Conservation (phyloP, 1,140 invertebrate species). For the Drosophila neocordata region DNA sequence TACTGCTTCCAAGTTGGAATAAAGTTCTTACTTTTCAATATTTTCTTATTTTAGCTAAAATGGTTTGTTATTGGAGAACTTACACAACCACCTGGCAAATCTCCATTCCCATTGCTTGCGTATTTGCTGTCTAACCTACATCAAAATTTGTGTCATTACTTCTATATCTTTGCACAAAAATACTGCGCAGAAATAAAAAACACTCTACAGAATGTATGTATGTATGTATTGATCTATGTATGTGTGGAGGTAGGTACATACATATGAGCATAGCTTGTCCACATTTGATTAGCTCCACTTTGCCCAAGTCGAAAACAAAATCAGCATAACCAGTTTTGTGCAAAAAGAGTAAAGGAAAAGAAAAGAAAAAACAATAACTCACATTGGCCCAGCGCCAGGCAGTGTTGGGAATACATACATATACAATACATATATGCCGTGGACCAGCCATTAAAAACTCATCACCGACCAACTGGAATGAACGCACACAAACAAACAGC, state of each 20-base stretch:
- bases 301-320: conserved; percentile 38
- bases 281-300: conserved; percentile 60
- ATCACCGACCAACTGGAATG: conserved; percentile 77
- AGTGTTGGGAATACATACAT: conserved; percentile 20
- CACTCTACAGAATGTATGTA: too few species aligned
- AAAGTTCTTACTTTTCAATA: too few species aligned
- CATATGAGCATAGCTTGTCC: background rate
- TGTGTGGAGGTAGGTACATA: too few species aligned
- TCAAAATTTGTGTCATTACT: background rate
- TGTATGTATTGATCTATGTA: background rate
- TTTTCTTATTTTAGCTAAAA: too few species aligned
- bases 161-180: background rate
- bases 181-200: background rate
- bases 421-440: background rate
- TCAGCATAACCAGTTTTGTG: conserved; percentile 40
- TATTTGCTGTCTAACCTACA: conserved; percentile 4
- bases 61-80: background rate
- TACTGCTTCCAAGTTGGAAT: too few species aligned
- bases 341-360: background rate
- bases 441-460: conserved; percentile 74
- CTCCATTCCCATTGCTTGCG: background rate
- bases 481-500: conserved; percentile 42
- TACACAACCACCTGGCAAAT: background rate
- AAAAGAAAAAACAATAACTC: conserved; percentile 59
- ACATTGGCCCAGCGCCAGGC: conserved; percentile 59